Evolutionary conservation across 2,888 invertebrate genomes (phyloP), one percentile per base, ranked within the genome.

Genomic region (Embidobia sp.): DNA sequence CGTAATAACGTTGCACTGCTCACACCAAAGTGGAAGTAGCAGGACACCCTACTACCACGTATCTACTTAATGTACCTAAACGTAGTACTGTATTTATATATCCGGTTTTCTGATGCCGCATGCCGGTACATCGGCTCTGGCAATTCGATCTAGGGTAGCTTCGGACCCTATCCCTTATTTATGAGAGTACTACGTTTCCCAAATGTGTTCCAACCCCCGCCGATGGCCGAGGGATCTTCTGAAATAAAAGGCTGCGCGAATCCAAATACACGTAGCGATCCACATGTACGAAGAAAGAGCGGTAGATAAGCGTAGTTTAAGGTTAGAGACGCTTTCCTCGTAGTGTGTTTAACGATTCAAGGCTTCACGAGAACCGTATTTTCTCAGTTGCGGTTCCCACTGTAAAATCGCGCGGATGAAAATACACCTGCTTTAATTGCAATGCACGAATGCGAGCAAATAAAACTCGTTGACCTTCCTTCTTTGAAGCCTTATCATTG

Each of bases 101-200:
- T 82, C 82, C 83, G 81, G 81, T 78, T 78, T 79, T 81, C 78
- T 79, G 57, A 70, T 63, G 66, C 81, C 72, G 75, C 81, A 79
- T 82, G 79, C 80, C 80, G 74, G 61, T 75, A 79, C 79, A 74
- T 79, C 73, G 74, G 69, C 61, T 78, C 69, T 46, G 69, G 81
- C 81, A 77, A 80, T 81, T 83, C 79, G 49, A 73, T 69, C 64
- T 78, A 67, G 80, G 81, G 81, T 81, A 49, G 64, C 63, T 29
- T 69, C 77, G 80, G 79, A 80, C 81, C 79, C 84, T 79, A 82
- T 83, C 84, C 83, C 82, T 84, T 84, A 85, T 85, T 85, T 85
- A 85, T 85, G 82, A 82, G 74, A 77, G 73, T 63, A 81, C 79
- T 82, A 73, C 74, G 79, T 80, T 80, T 80, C 80, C 82, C 80